Conservation (phyloP, 2,888 invertebrate species). For the Slavum lentiscoides region DNA sequence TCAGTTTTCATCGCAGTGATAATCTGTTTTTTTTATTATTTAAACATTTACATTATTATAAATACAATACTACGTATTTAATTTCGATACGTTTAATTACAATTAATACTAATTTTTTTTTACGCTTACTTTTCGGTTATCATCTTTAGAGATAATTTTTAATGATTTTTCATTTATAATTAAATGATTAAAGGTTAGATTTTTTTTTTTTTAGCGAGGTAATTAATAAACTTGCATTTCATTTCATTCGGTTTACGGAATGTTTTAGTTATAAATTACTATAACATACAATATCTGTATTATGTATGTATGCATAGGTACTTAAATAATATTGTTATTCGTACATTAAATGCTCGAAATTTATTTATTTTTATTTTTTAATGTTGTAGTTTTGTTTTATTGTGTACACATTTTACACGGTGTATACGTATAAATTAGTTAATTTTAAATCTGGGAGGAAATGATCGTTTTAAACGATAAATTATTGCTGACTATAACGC, state of each 20-base stretch:
- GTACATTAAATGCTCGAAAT: too few relatives aligned
- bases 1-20: too few relatives aligned
- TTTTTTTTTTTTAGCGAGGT: neutral
- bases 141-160: conserved; percentile 13
- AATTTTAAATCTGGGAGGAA: too few relatives aligned
- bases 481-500: too few relatives aligned
- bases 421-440: too few relatives aligned
- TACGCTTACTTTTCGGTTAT: conserved; percentile 1
- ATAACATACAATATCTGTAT: neutral
- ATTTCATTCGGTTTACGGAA: too few relatives aligned
- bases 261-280: neutral
- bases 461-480: too few relatives aligned
- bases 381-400: too few relatives aligned
- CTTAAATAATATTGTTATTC: too few relatives aligned
- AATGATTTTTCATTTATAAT: neutral
- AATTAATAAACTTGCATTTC: neutral
- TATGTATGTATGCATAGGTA: neutral
- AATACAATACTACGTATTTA: neutral
- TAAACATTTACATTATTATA: neutral
- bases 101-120: neutral
- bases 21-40: too few relatives aligned
- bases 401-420: too few relatives aligned
- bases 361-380: too few relatives aligned
- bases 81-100: neutral
- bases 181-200: conserved; percentile 13